Base-by-base conservation (phyloP, 2,888 invertebrate species). In the Drosophila longiperda region DNA sequence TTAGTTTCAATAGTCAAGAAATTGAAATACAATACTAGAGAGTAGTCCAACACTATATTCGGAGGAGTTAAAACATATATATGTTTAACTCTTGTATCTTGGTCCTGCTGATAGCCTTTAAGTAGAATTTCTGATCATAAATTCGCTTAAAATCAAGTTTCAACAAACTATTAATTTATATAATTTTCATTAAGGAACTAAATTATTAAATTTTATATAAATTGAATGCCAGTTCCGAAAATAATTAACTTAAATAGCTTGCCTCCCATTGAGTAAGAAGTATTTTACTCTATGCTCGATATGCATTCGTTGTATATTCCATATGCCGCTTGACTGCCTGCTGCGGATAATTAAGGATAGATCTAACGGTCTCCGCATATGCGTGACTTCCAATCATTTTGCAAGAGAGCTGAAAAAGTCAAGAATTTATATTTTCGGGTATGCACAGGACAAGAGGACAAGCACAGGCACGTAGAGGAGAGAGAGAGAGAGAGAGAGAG, bases 341-440 rank as follows among this genome's bases (percentile, higher is more conserved):
- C 54, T 58, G 42, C 52, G 66, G 66, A 84, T 87, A 87, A 83
- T 87, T 87, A 87, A 82, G 90, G 68, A 78, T 29, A 34, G 72
- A 60, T 78, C 77, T 78, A 78, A 82, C 82, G 81, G 82, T 61
- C 84, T 63, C 29, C 57, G 63, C 40, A 57, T 68, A 78, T 89
- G 88, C 90, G 86, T 83, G 83, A 83, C 83, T 83, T 83, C 62
- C 61, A 75, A 82, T 73, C 66, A 78, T 82, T 78, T 78, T 55
- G 55, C 42, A 26, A 67, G 29, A 55, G 57, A 74, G 54, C 67
- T 26, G 33, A 34, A 34, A 72, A 63, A 89, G 83, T 83, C 90
- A 83, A 82, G 67, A 87, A 89, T 66, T 66, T 68, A 61, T 57
- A 57, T 66, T 74, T 82, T 67, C 73, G 89, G 82, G 82, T 86